Evolutionary conservation across 2,797 vertebrate genomes (phyloP), one percentile per base, ranked within the genome.

Genomic region (Hydrophis major): DNA sequence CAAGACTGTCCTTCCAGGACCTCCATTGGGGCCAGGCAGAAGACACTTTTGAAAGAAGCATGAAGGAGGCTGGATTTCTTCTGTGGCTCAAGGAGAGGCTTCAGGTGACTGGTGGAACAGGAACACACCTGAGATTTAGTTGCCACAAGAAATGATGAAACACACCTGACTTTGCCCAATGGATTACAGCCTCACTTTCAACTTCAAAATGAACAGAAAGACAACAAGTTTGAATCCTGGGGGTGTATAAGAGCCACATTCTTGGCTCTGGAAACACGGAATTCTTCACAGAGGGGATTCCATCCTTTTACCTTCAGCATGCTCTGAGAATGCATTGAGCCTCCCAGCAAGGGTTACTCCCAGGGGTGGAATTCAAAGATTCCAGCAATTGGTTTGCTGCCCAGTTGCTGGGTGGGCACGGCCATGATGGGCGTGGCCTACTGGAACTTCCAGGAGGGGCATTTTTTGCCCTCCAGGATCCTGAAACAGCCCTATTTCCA

Each of bases 101-200:
- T 93, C 90, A 93, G 92, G 18, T 88, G 78, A 66, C 92, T 93
- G 90, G 6, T 12, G 47, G 74, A 83, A 83, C 6, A 28, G 55
- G 57, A 90, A 11, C 37, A 78, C 89, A 60, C 14, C 25, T 37
- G 60, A 87, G 89, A 47, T 50, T 47, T 14, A 83, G 88, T 22
- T 57, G 60, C 13, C 10, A 27, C 55, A 78, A 28, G 42, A 53
- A 7, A 8, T 13, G 22, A 13, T 10, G 88, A 37, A 56, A 83
- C 20, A 47, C 20, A 74, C 16, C 4, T 11, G 37, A 83, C 37
- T 83, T 47, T 42, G 74, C 74, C 74, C 74, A 74, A 20, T 37
- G 66, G n/a, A 37, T 37, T 20, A 42, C n/a, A 8, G 32, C 32
- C 37, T 78, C 2, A 37, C 37, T 42, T 47, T 47, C 37, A 47